A percentile compares a stretch with the other conserved stretches of the same genome.
These are phyloP conservation scores for Pachyseris speciosa DNA, from an alignment of 64 coral and sea anemone genomes.

Conservation along the genomic window DNA sequence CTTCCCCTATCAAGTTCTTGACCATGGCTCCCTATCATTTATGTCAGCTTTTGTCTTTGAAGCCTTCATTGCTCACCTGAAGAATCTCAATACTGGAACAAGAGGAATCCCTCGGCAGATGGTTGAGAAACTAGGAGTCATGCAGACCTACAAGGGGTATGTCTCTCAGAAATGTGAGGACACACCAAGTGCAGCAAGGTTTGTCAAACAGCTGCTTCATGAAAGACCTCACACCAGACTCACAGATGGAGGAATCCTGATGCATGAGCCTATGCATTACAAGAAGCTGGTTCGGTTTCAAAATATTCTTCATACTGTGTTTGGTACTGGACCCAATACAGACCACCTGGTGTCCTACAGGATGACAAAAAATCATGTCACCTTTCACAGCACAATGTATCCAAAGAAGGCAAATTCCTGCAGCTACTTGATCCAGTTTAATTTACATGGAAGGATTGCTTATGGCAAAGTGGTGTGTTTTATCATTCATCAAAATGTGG, in stretches of 20 bases:
- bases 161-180: not conserved
- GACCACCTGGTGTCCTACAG: too few relatives aligned
- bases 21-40: slow-evolving; percentile 43
- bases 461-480: too few relatives aligned
- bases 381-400: too few relatives aligned
- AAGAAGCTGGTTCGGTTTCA: too few relatives aligned
- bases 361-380: too few relatives aligned
- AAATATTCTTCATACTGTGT: too few relatives aligned
- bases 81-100: slow-evolving; percentile 42
- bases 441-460: too few relatives aligned
- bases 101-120: slow-evolving; percentile 29
- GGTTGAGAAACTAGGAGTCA: slow-evolving; percentile 10
- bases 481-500: too few relatives aligned
- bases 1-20: slow-evolving; percentile 41
- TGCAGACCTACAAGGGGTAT: not conserved
- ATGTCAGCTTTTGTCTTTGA: slow-evolving; percentile 80
- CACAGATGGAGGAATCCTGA: not conserved
- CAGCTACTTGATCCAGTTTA: too few relatives aligned
- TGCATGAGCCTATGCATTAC: too few relatives aligned
- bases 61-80: slow-evolving; percentile 52
- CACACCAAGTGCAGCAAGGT: not conserved
- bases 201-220: not conserved
- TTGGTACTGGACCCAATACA: too few relatives aligned
- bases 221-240: not conserved
- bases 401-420: too few relatives aligned